phyloP scores from a whole-genome alignment of 2,888 invertebrate genomes.

The Cantharis rustica region DNA sequence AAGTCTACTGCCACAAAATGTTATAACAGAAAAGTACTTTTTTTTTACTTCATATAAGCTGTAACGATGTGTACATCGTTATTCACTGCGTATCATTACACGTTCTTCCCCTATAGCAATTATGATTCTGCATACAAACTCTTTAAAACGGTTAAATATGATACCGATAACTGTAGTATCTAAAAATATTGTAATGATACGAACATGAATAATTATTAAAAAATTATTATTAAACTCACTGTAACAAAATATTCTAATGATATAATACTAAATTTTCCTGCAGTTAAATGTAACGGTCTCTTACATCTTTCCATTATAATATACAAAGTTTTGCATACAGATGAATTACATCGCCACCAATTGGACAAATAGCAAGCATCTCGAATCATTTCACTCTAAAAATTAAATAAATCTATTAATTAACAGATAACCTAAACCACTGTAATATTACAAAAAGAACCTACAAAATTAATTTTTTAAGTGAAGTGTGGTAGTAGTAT shows the following conservation, averaged over 20 bases:
- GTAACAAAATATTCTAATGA: not conserved
- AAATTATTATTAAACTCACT: not conserved
- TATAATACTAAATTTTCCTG: not conserved
- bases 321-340: not conserved
- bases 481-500: no score
- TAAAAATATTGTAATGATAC: not conserved
- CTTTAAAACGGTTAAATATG: not conserved
- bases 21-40: no score
- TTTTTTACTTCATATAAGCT: no score
- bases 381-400: not conserved
- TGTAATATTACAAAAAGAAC: no score
- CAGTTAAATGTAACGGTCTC: not conserved
- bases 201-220: not conserved
- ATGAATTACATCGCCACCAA: not conserved
- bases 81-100: no score
- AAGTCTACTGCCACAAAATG: no score
- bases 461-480: no score
- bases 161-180: not conserved
- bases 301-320: slow-evolving; percentile 8
- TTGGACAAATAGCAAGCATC: not conserved
- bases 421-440: no score
- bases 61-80: no score
- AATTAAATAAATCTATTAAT: no score
- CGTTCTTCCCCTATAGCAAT: no score
- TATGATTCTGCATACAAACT: not conserved